Evolutionary conservation across 2,888 invertebrate genomes (phyloP), one percentile per base, ranked within the genome.

Genomic region (Idaea biselata): DNA sequence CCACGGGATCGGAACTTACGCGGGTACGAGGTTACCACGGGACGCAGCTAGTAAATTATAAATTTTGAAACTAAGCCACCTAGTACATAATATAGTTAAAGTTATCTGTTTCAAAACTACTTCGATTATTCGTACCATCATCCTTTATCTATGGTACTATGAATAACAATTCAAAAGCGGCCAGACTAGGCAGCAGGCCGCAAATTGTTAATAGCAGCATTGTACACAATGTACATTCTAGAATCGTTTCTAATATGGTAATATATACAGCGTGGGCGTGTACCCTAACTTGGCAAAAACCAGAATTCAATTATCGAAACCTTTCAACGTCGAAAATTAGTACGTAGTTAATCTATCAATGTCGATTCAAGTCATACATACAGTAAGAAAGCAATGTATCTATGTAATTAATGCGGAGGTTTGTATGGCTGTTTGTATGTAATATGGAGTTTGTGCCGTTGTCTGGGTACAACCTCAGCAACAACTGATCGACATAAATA

Each of bases 281-380:
- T 44, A 44, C 7, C 44, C 11, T 44, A 11, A 11, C 44, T 44
- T 44, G 44, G 44, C 44, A 44, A 44, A 44, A 44, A 44, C 44
- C 44, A 44, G 44, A 44, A 44, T 44, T 44, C 44, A 44, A 44
- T 44, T 44, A 44, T 44, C 44, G 44, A 44, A 44, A 44, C 44
- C 44, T 44, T 44, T 44, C 44, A 1, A 44, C 44, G 44, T 44
- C 44, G 44, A 44, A 44, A 44, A 44, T 44, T 44, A 44, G 44
- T 44, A 44, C 14, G 63, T 16, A 31, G 60, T 66, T 66, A 67
- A 70, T 73, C 66, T 66, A 71, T 73, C 73, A 71, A 69, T 58
- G 71, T 73, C 73, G 57, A 17, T 58, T 53, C 66, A 68, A 70
- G 67, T 68, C 68, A 69, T 69, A 70, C 56, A 56, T 56, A 56